Conservation (phyloP, 2,797 vertebrate species). For the Aulostomus chinensis region DNA sequence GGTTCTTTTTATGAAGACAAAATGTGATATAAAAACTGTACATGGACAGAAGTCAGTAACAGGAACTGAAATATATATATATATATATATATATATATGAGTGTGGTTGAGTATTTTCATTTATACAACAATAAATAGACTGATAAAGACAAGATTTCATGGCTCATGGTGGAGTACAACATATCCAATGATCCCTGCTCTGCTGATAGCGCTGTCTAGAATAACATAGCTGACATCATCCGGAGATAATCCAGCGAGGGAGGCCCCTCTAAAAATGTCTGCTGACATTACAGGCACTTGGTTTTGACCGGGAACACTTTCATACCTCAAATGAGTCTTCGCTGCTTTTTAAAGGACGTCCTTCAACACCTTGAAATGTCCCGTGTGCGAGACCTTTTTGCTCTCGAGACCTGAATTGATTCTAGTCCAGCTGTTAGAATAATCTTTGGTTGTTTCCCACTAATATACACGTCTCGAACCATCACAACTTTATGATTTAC, state of each 20-base stretch:
- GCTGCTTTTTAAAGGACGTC: too few relatives aligned
- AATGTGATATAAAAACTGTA: too few relatives aligned
- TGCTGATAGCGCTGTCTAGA: constrained; percentile 43
- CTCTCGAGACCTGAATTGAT: constrained; percentile 35
- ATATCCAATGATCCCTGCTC: constrained; percentile 45
- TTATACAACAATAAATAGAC: constrained; percentile 65
- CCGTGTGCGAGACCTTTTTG: constrained; percentile 1
- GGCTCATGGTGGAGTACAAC: constrained; percentile 46
- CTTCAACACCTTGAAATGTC: not conserved
- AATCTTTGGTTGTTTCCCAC: constrained; percentile 53
- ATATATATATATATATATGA: not conserved
- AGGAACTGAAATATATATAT: constrained; percentile 21
- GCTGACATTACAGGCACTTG: constrained; percentile 65
- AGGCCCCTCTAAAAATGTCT: constrained; percentile 38
- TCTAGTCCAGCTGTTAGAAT: constrained; percentile 16
- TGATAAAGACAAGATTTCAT: constrained; percentile 30
- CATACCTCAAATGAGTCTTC: too few relatives aligned
- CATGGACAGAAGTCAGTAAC: constrained; percentile 33
- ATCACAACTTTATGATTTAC: constrained; percentile 26
- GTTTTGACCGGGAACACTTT: constrained; percentile 37
- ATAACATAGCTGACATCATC: constrained; percentile 58
- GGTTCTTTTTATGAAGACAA: too few relatives aligned
- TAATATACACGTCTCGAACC: constrained; percentile 3
- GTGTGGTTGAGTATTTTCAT: not conserved
- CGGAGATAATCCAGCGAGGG: constrained; percentile 39